Evolutionary conservation across 2,797 vertebrate genomes (phyloP), one percentile per base, ranked within the genome.

Genomic region (Anguilla obscura): DNA sequence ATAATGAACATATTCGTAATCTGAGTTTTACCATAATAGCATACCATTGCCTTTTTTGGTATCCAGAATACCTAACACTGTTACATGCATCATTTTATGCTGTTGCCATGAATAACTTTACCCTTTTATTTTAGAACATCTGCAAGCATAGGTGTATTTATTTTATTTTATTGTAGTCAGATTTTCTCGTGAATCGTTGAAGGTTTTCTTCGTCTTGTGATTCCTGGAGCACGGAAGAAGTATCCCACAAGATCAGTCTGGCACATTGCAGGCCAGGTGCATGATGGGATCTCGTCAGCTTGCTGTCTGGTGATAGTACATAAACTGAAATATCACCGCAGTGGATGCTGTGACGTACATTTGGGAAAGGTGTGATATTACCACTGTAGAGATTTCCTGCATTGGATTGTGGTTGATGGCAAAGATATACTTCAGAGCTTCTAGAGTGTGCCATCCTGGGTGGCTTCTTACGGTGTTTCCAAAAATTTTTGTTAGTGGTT

Each of bases 151-250:
- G 69, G 9, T 27, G 12, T 33, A 33, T 74, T 74, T 74, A 27
- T 74, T 8, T 14, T 7, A 12, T 3, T 27, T 74, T 10, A 12
- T 14, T 8, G 30, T 40, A 76, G 71, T 12, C 33, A 40, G 33
- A 76, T 76, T 76, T 36, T 76, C 33, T 76, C 16, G 40, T 76
- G 40, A 76, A 76, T 76, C 71, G 18, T 76, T 76, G 14, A 76
- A 76, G 3, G 9, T 33, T 76, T 76, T 76, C 33, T 40, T n/a
- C 18, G 71, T 76, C 33, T 14, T 76, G 2, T 40, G 71, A 76
- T 14, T 76, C 71, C 71, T 76, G 71, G 71, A 76, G 71, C 33
- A 21, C 14, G 33, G 16, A 76, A 76, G 40, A 33, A 36, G 30
- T 76, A 40, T 76, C 71, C 71, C 16, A 36, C 71, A 36, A 76